Conservation (phyloP, 2,113 vertebrate genomes). For the Cochlearius cochlearius region DNA sequence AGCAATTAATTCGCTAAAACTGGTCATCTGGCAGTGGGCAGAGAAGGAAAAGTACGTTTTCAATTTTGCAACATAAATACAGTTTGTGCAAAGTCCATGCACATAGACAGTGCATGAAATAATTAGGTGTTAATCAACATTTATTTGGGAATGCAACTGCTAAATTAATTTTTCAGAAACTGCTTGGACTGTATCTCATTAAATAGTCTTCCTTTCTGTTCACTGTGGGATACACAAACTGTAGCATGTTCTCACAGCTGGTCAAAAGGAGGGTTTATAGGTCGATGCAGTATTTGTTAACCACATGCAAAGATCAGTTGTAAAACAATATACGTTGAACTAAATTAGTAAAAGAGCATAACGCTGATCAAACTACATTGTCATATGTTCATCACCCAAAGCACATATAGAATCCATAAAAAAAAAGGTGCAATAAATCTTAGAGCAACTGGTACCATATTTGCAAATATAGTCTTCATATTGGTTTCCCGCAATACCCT, state of each 20-base stretch:
- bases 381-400: not conserved
- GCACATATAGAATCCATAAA: not conserved
- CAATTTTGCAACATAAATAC: not conserved
- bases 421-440: not conserved
- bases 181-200: constrained; percentile 37
- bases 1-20: constrained; percentile 41
- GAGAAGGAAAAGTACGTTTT: constrained; percentile 45
- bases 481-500: not conserved
- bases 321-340: constrained; percentile 10
- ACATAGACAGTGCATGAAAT: not conserved
- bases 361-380: not conserved
- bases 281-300: constrained; percentile 58
- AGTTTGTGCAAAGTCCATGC: not conserved
- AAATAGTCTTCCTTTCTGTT: constrained; percentile 6
- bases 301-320: constrained; percentile 32
- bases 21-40: not conserved
- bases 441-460: not conserved
- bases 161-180: constrained; percentile 52
- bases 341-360: not conserved
- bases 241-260: constrained; percentile 21
- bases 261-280: constrained; percentile 8
- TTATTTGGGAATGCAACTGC: constrained; percentile 34
- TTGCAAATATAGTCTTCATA: not conserved
- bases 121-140: constrained; percentile 49
- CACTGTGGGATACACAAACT: not conserved